phyloP scores from a whole-genome alignment of 2,797 vertebrate species.

The Rachycentron canadum region DNA sequence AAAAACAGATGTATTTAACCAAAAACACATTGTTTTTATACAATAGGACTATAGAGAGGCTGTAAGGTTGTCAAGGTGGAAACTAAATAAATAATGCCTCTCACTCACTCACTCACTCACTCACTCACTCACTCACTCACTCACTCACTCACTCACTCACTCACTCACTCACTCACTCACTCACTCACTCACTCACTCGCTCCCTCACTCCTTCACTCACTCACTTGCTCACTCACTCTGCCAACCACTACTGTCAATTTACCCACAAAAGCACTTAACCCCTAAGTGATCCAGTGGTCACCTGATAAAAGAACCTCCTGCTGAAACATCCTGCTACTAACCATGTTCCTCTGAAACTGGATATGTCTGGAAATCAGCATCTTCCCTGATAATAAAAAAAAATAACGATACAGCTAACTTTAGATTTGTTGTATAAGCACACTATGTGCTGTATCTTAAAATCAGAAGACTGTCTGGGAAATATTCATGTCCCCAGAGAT shows the following conservation, averaged over 20 bases:
- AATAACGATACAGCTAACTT: neutral
- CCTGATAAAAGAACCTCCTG: neutral
- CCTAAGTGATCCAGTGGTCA: neutral
- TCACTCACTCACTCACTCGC: no score
- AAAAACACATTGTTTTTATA: neutral
- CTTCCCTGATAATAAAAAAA: neutral
- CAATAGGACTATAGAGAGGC: neutral
- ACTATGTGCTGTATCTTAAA: neutral
- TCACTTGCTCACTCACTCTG: neutral
- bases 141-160: no score
- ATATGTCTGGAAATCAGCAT: neutral
- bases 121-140: no score
- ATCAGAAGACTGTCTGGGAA: constrained; percentile 17
- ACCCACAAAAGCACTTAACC: constrained; percentile 2
- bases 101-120: neutral
- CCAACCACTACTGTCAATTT: neutral
- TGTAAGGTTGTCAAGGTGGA: neutral
- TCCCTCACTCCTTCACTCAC: neutral
- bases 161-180: no score
- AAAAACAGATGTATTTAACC: constrained; percentile 3
- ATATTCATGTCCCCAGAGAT: constrained; percentile 32
- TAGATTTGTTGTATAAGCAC: neutral
- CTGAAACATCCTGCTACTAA: neutral
- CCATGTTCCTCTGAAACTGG: neutral
- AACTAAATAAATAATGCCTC: constrained; percentile 1